Conservation (phyloP, 2,888 invertebrate genomes). For the Leuctra nigra region DNA sequence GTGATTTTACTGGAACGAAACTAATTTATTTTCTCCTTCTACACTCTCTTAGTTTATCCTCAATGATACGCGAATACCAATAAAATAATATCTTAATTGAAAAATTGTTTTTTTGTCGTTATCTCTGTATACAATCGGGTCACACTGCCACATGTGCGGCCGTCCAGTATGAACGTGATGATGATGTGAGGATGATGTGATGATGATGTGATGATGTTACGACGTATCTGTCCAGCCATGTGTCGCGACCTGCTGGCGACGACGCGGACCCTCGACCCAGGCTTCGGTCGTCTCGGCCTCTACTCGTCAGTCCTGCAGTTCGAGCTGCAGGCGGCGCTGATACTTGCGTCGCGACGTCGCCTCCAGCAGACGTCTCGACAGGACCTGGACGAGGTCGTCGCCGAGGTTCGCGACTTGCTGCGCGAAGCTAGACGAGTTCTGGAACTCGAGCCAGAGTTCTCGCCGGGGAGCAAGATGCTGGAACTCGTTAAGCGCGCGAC, state of each 20-base stretch:
- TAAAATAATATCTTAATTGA: too few species aligned
- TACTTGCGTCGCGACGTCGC: conserved; percentile 33
- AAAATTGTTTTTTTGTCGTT: too few species aligned
- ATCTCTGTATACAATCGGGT: too few species aligned
- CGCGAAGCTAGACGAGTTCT: conserved; percentile 14
- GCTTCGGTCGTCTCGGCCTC: conserved; percentile 49
- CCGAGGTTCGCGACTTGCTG: conserved; percentile 27
- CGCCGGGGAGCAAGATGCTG: conserved; percentile 34
- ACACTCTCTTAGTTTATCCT: too few species aligned
- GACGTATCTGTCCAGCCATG: conserved; percentile 33
- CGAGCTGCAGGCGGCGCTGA: conserved; percentile 48
- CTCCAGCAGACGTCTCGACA: conserved; percentile 21
- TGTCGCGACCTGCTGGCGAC: conserved; percentile 37
- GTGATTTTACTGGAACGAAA: too few species aligned
- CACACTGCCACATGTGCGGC: too few species aligned
- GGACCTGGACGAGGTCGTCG: conserved; percentile 29
- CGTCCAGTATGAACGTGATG: neutral
- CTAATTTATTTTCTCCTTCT: too few species aligned
- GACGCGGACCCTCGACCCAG: conserved; percentile 37
- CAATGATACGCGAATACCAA: too few species aligned
- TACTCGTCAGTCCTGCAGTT: conserved; percentile 72
- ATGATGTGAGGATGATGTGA: neutral
- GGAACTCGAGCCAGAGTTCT: conserved; percentile 23
- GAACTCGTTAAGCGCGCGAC: conserved; percentile 45
- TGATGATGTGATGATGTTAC: too few species aligned